These are phyloP conservation scores for Cephus rjabovi DNA, from an alignment of 2,888 invertebrate genomes.

Conservation along the genomic window DNA sequence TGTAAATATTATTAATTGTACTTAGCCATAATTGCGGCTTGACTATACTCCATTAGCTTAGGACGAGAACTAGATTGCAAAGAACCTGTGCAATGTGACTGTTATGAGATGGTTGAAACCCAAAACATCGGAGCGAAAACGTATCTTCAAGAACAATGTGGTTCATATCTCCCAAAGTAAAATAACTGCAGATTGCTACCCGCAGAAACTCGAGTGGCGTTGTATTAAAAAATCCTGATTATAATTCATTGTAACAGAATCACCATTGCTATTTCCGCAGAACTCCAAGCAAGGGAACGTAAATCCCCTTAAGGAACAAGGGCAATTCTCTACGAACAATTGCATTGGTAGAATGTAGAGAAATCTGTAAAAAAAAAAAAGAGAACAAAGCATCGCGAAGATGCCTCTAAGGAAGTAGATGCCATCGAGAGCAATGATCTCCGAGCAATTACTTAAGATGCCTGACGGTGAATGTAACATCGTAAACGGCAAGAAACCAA, in stretches of 20 bases:
- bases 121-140: background rate
- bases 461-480: background rate
- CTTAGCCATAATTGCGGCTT: no score
- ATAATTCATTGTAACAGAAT: background rate
- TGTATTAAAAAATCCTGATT: background rate
- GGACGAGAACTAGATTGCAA: background rate
- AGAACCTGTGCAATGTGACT: background rate
- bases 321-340: constrained; percentile 42
- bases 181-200: background rate
- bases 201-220: background rate
- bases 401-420: constrained; percentile 1
- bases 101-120: background rate
- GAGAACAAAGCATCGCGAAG: background rate
- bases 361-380: background rate
- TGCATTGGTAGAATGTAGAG: constrained; percentile 38
- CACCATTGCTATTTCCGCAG: background rate
- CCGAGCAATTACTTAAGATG: constrained; percentile 19
- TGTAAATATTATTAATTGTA: no score
- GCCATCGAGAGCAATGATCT: constrained; percentile 28
- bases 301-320: background rate
- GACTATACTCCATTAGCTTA: no score
- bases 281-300: background rate
- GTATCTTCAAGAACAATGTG: background rate
- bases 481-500: background rate
- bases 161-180: background rate